These are phyloP conservation scores for Cotesia vestalis DNA, from an alignment of 1,140 invertebrate genomes.

Conservation along the genomic window DNA sequence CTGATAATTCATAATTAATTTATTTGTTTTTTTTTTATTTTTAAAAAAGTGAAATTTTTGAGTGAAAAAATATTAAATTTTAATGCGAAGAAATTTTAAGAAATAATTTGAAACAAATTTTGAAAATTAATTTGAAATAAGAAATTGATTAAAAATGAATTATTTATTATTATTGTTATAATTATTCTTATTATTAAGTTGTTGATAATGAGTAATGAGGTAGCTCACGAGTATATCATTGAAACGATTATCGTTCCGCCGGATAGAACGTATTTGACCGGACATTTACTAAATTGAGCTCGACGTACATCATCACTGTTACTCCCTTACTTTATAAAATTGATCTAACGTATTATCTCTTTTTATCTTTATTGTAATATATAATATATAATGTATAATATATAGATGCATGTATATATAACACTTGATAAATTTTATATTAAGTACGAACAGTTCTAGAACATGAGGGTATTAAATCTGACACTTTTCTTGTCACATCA, in stretches of 20 bases:
- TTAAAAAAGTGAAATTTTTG: too few species aligned
- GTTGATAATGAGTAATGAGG: constrained; percentile 34
- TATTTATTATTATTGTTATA: constrained; percentile 1
- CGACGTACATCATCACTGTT: constrained; percentile 43
- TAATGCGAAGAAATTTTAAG: too few species aligned
- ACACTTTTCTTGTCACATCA: constrained; percentile 6
- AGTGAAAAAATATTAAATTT: too few species aligned
- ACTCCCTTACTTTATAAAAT: constrained; percentile 34
- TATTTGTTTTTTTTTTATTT: neutral
- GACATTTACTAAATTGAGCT: constrained; percentile 59
- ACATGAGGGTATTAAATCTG: neutral
- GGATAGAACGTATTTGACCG: constrained; percentile 45
- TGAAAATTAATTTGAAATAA: neutral
- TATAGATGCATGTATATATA: too few species aligned
- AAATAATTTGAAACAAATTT: neutral
- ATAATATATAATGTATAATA: too few species aligned
- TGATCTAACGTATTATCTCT: constrained; percentile 33
- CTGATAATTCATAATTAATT: neutral
- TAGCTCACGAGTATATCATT: constrained; percentile 47
- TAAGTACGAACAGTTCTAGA: too few species aligned
- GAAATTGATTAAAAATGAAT: constrained; percentile 16
- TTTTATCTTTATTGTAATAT: neutral
- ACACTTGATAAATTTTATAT: too few species aligned
- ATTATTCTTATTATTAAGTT: neutral
- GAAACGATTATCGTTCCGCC: constrained; percentile 56